phyloP scores from a whole-genome alignment of 1,140 invertebrate species.

The Lordiphosa clarofinis region DNA sequence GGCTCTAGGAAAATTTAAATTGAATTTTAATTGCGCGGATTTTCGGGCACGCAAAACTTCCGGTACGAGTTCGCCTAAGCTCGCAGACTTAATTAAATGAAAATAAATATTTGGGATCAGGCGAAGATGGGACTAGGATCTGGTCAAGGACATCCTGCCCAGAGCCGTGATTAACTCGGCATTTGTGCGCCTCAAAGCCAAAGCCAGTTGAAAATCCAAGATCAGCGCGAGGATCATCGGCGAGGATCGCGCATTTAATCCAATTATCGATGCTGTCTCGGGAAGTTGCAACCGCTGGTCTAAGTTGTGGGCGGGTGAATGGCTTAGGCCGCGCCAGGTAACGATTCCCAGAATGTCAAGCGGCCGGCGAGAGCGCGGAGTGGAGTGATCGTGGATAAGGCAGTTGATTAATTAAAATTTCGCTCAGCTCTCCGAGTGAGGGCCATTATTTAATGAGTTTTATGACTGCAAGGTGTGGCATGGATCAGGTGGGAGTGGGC shows the following conservation, averaged over 20 bases:
- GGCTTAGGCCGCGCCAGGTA: slow-evolving; percentile 47
- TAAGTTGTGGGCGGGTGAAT: slow-evolving; percentile 74
- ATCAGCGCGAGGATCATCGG: slow-evolving; percentile 47
- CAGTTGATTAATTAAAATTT: slow-evolving; percentile 74
- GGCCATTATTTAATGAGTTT: slow-evolving; percentile 75
- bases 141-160: slow-evolving; percentile 23
- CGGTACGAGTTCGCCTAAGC: slow-evolving; percentile 30
- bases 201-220: slow-evolving; percentile 59
- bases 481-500: slow-evolving; percentile 40
- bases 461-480: slow-evolving; percentile 68
- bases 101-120: slow-evolving; percentile 73
- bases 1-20: slow-evolving; percentile 46
- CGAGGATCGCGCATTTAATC: slow-evolving; percentile 60
- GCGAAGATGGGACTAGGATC: slow-evolving; percentile 3
- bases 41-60: slow-evolving; percentile 30
- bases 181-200: slow-evolving; percentile 19
- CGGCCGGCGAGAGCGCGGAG: background rate
- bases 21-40: slow-evolving; percentile 66
- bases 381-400: slow-evolving; percentile 22
- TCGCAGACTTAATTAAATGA: slow-evolving; percentile 59
- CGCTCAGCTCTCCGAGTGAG: slow-evolving; percentile 63
- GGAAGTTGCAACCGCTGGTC: slow-evolving; percentile 24
- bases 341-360: slow-evolving; percentile 29
- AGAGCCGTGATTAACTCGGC: slow-evolving; percentile 9
- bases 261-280: slow-evolving; percentile 58